These are phyloP conservation scores for Macrophya annulata DNA, from an alignment of 2,888 invertebrate species.

Conservation along the genomic window DNA sequence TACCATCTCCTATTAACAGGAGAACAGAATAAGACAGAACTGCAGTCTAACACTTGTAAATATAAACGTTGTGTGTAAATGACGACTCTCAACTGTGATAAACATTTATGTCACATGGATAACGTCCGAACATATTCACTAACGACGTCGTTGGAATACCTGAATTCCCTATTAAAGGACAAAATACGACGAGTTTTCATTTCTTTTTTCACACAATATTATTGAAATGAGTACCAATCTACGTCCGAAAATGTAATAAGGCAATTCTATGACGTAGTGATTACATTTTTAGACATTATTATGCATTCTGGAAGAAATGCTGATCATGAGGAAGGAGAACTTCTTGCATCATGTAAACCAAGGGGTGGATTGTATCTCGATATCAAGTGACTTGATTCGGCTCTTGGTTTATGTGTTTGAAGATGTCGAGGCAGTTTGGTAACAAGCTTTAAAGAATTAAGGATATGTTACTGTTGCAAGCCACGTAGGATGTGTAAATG, in stretches of 20 bases:
- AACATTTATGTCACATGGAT: background rate
- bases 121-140: background rate
- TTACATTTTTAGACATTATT: background rate
- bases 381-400: background rate
- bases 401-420: background rate
- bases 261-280: background rate
- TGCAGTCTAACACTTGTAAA: background rate
- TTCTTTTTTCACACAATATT: background rate
- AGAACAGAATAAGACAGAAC: conserved; percentile 58
- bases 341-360: conserved; percentile 17
- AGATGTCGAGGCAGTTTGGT: background rate
- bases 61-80: conserved; percentile 18
- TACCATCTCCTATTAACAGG: conserved; percentile 65
- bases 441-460: background rate
- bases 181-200: background rate
- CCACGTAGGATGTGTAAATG: background rate
- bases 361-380: background rate
- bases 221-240: background rate
- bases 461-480: background rate
- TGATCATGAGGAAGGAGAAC: background rate
- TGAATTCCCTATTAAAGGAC: background rate
- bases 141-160: background rate
- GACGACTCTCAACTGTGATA: conserved; percentile 30
- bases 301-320: background rate
- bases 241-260: background rate